Evolutionary conservation across 2,113 vertebrate genomes (phyloP).

Genomic region (Erythrolamprus reginae): DNA sequence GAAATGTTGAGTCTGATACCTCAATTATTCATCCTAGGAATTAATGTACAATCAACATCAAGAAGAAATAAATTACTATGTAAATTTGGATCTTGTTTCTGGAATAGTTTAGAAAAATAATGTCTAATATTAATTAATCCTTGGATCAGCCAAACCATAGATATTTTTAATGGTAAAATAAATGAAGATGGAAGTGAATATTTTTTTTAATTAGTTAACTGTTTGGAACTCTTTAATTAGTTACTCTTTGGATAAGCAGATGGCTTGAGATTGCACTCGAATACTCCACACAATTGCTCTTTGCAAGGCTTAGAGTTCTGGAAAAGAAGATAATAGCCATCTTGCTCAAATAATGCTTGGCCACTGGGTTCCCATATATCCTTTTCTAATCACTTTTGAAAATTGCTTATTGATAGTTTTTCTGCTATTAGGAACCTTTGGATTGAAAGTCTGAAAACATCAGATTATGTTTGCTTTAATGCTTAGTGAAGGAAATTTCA

Average conservation of each 20-base stretch:
- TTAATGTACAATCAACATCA: slow-evolving; percentile 69
- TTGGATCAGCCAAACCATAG: slow-evolving; percentile 50
- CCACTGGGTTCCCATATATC: neutral
- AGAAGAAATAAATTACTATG: slow-evolving; percentile 64
- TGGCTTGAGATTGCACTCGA: neutral
- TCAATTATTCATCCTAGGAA: slow-evolving; percentile 70
- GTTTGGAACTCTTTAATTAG: neutral
- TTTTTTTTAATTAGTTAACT: slow-evolving; percentile 16
- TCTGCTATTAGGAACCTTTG: neutral
- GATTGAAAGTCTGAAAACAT: neutral
- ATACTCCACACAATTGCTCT: neutral
- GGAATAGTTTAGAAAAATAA: slow-evolving; percentile 57
- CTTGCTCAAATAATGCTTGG: neutral
- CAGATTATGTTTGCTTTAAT: neutral
- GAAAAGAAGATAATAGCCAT: neutral
- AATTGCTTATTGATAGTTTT: neutral
- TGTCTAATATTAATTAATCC: slow-evolving; percentile 55
- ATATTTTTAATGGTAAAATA: slow-evolving; percentile 34
- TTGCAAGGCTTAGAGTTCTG: neutral
- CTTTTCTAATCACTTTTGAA: neutral
- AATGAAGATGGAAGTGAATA: slow-evolving; percentile 35
- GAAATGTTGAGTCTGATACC: slow-evolving; percentile 59
- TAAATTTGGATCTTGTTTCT: slow-evolving; percentile 55
- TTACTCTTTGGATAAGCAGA: neutral
- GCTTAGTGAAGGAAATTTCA: neutral